Percentiles rank a stretch among this genome's conserved stretches.
Evolutionary conservation across 37 sponge, comb jelly and placozoan genomes (phyloP).

Genomic region (Diacarnus erythraeanus): DNA sequence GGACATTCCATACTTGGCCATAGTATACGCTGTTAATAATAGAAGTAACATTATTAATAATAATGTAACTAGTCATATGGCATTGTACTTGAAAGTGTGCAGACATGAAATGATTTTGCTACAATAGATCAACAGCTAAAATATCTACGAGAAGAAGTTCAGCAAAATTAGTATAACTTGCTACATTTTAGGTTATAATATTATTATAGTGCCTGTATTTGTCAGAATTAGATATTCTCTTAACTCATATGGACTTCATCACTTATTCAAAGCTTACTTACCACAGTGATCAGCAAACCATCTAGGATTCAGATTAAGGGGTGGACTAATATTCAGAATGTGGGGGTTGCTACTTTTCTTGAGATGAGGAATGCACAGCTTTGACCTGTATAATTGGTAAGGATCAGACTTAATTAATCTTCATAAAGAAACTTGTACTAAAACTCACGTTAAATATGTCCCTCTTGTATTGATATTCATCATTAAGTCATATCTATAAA

Average conservation of each 20-base stretch:
- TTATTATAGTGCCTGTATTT: too few relatives aligned
- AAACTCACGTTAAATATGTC: conserved; percentile 82
- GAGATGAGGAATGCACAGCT: conserved; percentile 94
- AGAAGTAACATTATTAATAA: too few relatives aligned
- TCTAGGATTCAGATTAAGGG: conserved; percentile 89
- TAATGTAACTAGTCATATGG: too few relatives aligned
- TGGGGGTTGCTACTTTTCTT: conserved; percentile 86
- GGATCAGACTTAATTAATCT: neutral
- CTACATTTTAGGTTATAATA: too few relatives aligned
- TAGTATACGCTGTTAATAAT: conserved; percentile 99
- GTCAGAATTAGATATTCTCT: too few relatives aligned
- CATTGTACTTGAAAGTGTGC: too few relatives aligned
- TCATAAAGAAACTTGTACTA: neutral
- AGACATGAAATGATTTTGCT: too few relatives aligned
- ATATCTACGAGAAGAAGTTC: too few relatives aligned
- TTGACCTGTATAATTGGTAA: conserved; percentile 55
- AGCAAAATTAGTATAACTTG: too few relatives aligned
- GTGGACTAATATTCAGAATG: conserved; percentile 97
- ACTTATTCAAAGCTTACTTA: conserved; percentile 42
- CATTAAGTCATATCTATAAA: conserved; percentile 95
- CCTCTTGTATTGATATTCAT: conserved; percentile 96
- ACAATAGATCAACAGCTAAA: too few relatives aligned
- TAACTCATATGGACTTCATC: too few relatives aligned
- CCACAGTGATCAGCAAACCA: conserved; percentile 97
- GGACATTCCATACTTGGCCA: conserved; percentile 99